Percentiles rank a stretch among this genome's conserved stretches.
phyloP scores from a whole-genome alignment of 35 echinoderm and acorn worm species.

The Hemicentrotus pulcherrimus region DNA sequence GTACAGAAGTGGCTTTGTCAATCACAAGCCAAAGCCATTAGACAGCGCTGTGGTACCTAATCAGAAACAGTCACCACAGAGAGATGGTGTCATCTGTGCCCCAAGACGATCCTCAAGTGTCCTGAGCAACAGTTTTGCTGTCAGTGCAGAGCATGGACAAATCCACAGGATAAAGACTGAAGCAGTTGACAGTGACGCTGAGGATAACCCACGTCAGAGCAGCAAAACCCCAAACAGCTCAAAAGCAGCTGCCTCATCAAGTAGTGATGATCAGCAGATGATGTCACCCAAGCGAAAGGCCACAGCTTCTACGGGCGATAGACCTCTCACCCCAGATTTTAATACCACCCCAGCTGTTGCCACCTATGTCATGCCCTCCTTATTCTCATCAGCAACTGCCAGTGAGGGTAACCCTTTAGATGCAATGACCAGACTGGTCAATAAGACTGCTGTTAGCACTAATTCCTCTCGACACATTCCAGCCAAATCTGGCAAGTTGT shows the following conservation, averaged over 20 bases:
- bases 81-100: conserved; percentile 45
- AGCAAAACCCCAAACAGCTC: neutral
- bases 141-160: conserved; percentile 34
- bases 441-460: conserved; percentile 27
- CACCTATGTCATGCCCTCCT: conserved; percentile 8
- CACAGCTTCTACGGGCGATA: neutral
- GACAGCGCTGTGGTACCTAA: neutral
- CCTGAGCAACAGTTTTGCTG: neutral
- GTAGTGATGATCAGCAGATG: neutral
- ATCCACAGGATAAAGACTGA: conserved; percentile 34
- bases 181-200: neutral
- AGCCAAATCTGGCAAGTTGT: conserved; percentile 32
- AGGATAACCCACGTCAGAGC: neutral
- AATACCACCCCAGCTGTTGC: neutral
- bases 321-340: neutral
- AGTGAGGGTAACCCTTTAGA: conserved; percentile 47
- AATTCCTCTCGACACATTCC: conserved; percentile 50
- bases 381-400: conserved; percentile 10
- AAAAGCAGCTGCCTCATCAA: neutral
- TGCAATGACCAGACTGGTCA: conserved; percentile 39
- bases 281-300: neutral
- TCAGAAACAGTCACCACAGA: neutral
- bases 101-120: conserved; percentile 31
- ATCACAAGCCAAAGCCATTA: conserved; percentile 1
- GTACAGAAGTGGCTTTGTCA: conserved; percentile 1